These are phyloP conservation scores for Nemapogon koenigi DNA, from an alignment of 2,888 invertebrate genomes.

Conservation along the genomic window DNA sequence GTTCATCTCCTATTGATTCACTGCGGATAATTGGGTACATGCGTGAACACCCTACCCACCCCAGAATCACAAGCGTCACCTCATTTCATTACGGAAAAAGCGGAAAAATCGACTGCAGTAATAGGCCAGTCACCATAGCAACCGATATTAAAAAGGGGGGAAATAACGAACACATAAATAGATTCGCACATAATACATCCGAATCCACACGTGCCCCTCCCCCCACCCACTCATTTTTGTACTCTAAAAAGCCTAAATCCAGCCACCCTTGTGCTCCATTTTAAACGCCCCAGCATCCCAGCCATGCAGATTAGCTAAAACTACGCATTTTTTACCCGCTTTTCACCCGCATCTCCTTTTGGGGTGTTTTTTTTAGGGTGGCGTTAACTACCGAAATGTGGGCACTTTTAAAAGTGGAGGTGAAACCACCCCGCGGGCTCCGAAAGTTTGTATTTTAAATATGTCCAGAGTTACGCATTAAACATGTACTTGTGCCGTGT, in stretches of 20 bases:
- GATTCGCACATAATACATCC: slow-evolving; percentile 59
- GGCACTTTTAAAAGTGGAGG: slow-evolving; percentile 24
- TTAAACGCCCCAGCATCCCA: slow-evolving; percentile 36
- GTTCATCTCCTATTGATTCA: slow-evolving; percentile 56
- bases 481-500: neutral
- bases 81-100: slow-evolving; percentile 66
- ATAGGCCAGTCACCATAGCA: slow-evolving; percentile 54
- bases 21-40: slow-evolving; percentile 65
- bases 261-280: slow-evolving; percentile 33
- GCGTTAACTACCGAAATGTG: slow-evolving; percentile 59
- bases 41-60: slow-evolving; percentile 41
- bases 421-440: slow-evolving; percentile 20
- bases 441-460: slow-evolving; percentile 62
- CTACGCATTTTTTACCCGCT: slow-evolving; percentile 71
- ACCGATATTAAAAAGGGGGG: slow-evolving; percentile 56
- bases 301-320: slow-evolving; percentile 71
- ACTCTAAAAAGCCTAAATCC: slow-evolving; percentile 61
- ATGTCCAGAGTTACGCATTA: slow-evolving; percentile 39
- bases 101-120: slow-evolving; percentile 65
- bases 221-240: slow-evolving; percentile 43
- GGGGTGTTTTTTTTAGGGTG: slow-evolving; percentile 28
- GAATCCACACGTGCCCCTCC: slow-evolving; percentile 49
- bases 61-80: slow-evolving; percentile 36
- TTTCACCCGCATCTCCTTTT: slow-evolving; percentile 40
- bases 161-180: slow-evolving; percentile 48